phyloP scores from a whole-genome alignment of 1,140 invertebrate genomes.

The Drosophila arizonae region DNA sequence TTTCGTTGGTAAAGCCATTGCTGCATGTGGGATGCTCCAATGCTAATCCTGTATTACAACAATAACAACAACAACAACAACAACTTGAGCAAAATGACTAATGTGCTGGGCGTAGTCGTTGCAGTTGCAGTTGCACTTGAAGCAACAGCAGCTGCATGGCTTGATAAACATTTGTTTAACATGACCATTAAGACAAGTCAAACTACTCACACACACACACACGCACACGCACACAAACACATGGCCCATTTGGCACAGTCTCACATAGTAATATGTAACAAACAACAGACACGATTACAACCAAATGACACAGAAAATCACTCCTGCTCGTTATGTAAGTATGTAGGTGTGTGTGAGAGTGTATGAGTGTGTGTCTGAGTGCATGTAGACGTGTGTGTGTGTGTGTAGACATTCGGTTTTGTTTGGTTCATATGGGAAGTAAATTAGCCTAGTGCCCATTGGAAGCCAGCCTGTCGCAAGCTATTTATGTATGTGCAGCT shows the following conservation, averaged over 20 bases:
- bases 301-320: constrained; percentile 80
- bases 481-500: constrained; percentile 63
- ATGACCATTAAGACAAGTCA: constrained; percentile 81
- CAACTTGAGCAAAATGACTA: constrained; percentile 63
- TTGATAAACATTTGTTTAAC: constrained; percentile 81
- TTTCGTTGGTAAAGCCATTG: constrained; percentile 17
- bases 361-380: neutral
- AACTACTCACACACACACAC: constrained; percentile 66
- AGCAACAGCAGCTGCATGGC: constrained; percentile 64
- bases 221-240: constrained; percentile 27
- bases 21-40: constrained; percentile 10
- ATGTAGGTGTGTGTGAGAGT: constrained; percentile 1
- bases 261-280: constrained; percentile 76
- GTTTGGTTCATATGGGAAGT: constrained; percentile 70
- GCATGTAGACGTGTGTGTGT: constrained; percentile 11
- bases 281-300: constrained; percentile 81
- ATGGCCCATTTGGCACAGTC: constrained; percentile 40
- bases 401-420: constrained; percentile 35
- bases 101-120: constrained; percentile 52
- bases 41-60: constrained; percentile 49
- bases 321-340: constrained; percentile 63
- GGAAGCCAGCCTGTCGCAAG: constrained; percentile 56
- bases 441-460: constrained; percentile 68
- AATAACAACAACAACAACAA: constrained; percentile 33
- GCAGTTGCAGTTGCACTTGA: constrained; percentile 23